Conservation (phyloP, 2,113 vertebrate genomes). For the Picathartes gymnocephalus region DNA sequence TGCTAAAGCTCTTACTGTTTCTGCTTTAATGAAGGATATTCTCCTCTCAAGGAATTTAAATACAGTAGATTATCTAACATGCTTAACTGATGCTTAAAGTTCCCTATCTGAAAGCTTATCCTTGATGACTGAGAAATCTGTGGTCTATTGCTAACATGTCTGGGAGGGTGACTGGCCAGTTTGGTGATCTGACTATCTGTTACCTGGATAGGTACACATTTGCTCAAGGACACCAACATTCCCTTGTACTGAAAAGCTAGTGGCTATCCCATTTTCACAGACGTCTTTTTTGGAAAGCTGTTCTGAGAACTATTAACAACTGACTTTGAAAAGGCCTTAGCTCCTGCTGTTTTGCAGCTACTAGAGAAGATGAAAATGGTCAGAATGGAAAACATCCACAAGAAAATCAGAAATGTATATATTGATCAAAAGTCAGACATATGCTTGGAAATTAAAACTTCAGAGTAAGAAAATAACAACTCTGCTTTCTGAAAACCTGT, state of each 20-base stretch:
- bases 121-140: not conserved
- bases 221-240: not conserved
- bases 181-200: not conserved
- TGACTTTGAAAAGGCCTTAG: not conserved
- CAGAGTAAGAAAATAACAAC: not conserved
- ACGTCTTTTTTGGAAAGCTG: not conserved
- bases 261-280: not conserved
- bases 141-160: not conserved
- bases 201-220: not conserved
- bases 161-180: not conserved
- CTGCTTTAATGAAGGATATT: slow-evolving; percentile 41
- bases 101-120: not conserved
- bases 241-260: not conserved
- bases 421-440: not conserved
- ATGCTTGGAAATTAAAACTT: not conserved
- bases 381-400: not conserved
- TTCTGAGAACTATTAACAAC: not conserved
- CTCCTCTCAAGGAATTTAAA: slow-evolving; percentile 27
- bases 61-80: slow-evolving; percentile 42
- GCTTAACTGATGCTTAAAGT: not conserved
- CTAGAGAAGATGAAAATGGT: not conserved
- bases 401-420: not conserved
- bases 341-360: not conserved
- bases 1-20: slow-evolving; percentile 26
- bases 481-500: not conserved